Evolutionary conservation across 2,888 invertebrate genomes (phyloP).

Genomic region (Temnothorax ravouxi): DNA sequence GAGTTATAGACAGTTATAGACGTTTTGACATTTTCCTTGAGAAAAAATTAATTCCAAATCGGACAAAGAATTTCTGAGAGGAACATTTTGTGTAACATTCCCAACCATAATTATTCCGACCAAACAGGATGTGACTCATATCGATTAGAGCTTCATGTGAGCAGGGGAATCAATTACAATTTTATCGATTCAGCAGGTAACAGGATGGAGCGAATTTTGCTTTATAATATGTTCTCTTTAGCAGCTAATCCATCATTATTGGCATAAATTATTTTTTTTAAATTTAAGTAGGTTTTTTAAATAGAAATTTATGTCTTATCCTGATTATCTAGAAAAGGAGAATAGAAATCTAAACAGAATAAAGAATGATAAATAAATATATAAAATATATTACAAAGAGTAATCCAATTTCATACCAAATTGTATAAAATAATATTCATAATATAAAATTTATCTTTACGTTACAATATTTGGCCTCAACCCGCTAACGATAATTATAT

Average conservation of each 20-base stretch:
- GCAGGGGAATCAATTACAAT: constrained; percentile 41
- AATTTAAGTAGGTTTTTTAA: not conserved
- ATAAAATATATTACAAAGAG: not conserved
- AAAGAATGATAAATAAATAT: not conserved
- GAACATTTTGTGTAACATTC: not conserved
- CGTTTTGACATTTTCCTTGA: not conserved
- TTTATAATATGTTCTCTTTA: not conserved
- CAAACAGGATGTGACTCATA: not conserved
- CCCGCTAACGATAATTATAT: not conserved
- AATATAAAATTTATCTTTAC: not conserved
- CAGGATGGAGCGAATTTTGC: not conserved
- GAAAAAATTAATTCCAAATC: not conserved
- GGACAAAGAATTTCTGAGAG: not conserved
- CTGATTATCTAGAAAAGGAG: not conserved
- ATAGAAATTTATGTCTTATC: not conserved
- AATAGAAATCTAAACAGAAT: not conserved
- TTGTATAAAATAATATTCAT: not conserved
- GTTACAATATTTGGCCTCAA: not conserved
- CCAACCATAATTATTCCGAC: not conserved
- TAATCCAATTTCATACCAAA: not conserved
- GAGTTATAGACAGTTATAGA: not conserved
- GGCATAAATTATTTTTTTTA: not conserved
- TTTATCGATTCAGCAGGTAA: not conserved
- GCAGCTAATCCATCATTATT: not conserved
- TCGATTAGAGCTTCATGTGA: constrained; percentile 21